Base-by-base conservation (phyloP, 2,888 invertebrate genomes). In the Lepidochitona cinerea region DNA sequence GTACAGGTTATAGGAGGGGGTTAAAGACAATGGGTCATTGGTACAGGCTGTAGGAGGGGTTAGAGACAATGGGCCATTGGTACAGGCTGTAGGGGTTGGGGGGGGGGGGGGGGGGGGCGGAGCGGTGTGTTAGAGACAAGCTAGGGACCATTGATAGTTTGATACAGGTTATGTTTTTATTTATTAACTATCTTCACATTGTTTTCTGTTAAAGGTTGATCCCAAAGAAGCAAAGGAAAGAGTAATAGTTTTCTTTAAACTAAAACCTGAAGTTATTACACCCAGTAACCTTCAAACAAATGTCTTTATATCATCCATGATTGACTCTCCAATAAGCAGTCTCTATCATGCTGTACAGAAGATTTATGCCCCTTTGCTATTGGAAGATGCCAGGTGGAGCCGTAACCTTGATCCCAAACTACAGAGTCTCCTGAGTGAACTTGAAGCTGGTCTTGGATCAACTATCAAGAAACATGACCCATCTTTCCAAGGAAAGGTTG, bases 261-360 rank as follows among this genome's bases (percentile, higher is more conserved):
- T 91, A 7, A 90, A 90, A 73, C 93, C 93, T n/a, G 91, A 91
- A 26, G 90, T 92, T 12, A 92, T 94, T 65, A 93, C 93, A 14
- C 92, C 92, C 12, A 93, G 93, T 64, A 94, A 94, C 86, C 89
- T 94, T 68, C 91, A 92, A 75, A 90, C 90, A 32, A 91, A 92
- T 75, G 90, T 94, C 54, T 92, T 93, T 83, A 92, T 94, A 6
- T 92, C 93, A 3, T 93, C 94, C 0, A 91, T 94, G 88, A 85
- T 92, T 54, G 93, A 93, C 81, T 92, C 93, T 33, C 93, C 94
- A 14, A 89, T 93, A 36, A 91, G 92, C 69, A 92, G 93, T 1
- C 90, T 94, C 26, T 94, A 93, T 85, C 93, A 94, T 86, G 91
- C 92, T 41, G 90, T 94, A 37, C 93, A 93, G 81, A 93, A 93